A percentile compares a stretch with the other conserved stretches of the same genome.
Conservation (phyloP, 1,140 invertebrate species). For the Dryas iulia region DNA sequence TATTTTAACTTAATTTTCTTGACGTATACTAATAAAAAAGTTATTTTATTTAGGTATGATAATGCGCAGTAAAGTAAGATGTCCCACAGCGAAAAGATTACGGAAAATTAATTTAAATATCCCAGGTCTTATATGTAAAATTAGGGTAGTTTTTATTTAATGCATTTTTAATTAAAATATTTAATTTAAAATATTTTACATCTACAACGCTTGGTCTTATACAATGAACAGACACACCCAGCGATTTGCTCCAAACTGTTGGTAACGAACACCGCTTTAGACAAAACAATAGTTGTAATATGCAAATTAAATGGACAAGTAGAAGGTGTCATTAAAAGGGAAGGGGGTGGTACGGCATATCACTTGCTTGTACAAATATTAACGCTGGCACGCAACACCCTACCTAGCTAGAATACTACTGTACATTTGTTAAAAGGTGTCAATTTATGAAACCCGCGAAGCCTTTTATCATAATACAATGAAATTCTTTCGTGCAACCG, state of each 20-base stretch:
- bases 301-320: constrained; percentile 71
- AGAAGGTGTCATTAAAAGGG: constrained; percentile 64
- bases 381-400: constrained; percentile 49
- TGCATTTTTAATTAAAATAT: not conserved
- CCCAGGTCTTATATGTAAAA: too few relatives aligned
- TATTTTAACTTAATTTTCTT: not conserved
- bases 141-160: too few relatives aligned
- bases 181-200: not conserved
- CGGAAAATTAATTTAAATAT: too few relatives aligned
- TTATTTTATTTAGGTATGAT: not conserved
- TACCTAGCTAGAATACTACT: not conserved
- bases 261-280: constrained; percentile 38
- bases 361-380: constrained; percentile 52
- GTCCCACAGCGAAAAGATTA: too few relatives aligned
- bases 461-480: not conserved
- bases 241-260: constrained; percentile 43
- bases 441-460: not conserved
- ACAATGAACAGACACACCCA: constrained; percentile 33
- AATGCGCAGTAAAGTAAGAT: too few relatives aligned
- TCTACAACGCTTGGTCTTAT: not conserved
- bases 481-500: not conserved
- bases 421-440: constrained; percentile 14
- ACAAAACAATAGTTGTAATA: constrained; percentile 59
- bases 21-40: not conserved
- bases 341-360: constrained; percentile 61